Base-by-base conservation (phyloP, 2,888 invertebrate species). In the Ametastegia equiseti region DNA sequence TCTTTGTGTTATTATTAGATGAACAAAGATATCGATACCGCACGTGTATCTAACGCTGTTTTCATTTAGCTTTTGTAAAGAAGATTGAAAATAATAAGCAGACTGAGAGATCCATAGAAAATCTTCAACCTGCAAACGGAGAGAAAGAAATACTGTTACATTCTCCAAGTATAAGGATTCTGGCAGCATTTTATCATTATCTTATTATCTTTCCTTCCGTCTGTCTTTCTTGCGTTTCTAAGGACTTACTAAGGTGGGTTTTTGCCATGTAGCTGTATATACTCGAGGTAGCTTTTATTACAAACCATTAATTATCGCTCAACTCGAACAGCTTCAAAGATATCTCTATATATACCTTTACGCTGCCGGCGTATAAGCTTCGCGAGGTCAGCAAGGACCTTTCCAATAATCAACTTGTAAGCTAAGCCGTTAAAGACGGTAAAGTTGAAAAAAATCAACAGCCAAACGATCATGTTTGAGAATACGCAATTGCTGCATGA, bases 261-360 rank as follows among this genome's bases (percentile, higher is more conserved):
- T 73, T 47, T 73, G n/a, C 50, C 27, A 47, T 30, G n/a, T 36
- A 54, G 54, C 36, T 54, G 36, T 50, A 19, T n/a, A n/a, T 6
- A 42, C 27, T 71, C 47, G 42, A 71, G 19, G 45, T 47, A 54
- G 50, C 36, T 50, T 75, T 75, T 75, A 75, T 33, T 75, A 19
- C 75, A 36, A 36, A 23, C 54, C 7, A 75, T 54, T 54, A 75
- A 75, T 75, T 50, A 75, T 36, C 54, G 33, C 75, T 9, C 19
- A 75, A 33, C 36, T 54, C 19, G 11, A 54, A 36, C 23, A 11
- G 54, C 50, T 75, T 13, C 19, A 36, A 39, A 23, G 9, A 19
- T 3, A 30, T 36, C 1, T 39, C n/a, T 39, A 19, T 39, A 67
- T 6, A 15, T 30, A 63, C 30, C 13, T 7, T 19, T n/a, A n/a